A percentile compares a stretch with the other conserved stretches of the same genome.
Conservation (phyloP, 1,140 invertebrate species). For the Drosophila murphyi region DNA sequence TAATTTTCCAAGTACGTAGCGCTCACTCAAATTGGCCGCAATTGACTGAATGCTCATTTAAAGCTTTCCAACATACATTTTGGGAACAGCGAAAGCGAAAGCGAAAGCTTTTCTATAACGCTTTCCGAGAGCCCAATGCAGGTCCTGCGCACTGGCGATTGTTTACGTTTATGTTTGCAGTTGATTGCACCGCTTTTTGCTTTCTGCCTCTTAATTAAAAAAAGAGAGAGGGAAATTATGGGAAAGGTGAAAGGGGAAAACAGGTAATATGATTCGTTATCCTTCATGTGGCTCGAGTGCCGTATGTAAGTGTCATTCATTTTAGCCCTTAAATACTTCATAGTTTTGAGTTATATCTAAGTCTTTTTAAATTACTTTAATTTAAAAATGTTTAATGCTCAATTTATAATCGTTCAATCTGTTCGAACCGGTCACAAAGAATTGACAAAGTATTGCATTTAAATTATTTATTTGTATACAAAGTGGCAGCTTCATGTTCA, state of each 20-base stretch:
- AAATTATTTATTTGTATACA: background rate
- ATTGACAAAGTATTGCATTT: background rate
- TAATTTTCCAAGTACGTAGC: constrained; percentile 24
- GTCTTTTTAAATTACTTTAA: background rate
- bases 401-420: background rate
- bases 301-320: constrained; percentile 42
- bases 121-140: background rate
- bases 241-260: background rate
- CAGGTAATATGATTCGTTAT: constrained; percentile 8
- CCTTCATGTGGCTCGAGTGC: constrained; percentile 33
- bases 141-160: constrained; percentile 72
- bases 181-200: constrained; percentile 56
- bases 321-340: background rate
- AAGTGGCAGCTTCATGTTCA: background rate
- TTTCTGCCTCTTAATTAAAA: constrained; percentile 22
- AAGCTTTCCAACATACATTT: constrained; percentile 54
- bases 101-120: constrained; percentile 52
- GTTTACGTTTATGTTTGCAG: constrained; percentile 74
- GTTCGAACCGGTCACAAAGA: background rate
- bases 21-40: constrained; percentile 55
- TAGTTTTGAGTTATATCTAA: background rate
- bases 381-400: no score
- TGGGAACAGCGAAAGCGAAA: constrained; percentile 20
- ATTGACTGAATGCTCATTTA: constrained; percentile 76
- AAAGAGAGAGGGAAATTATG: background rate